Percentiles rank a stretch among this genome's conserved stretches.
phyloP scores from a whole-genome alignment of 1,140 invertebrate genomes.

The Hycleus cichorii region DNA sequence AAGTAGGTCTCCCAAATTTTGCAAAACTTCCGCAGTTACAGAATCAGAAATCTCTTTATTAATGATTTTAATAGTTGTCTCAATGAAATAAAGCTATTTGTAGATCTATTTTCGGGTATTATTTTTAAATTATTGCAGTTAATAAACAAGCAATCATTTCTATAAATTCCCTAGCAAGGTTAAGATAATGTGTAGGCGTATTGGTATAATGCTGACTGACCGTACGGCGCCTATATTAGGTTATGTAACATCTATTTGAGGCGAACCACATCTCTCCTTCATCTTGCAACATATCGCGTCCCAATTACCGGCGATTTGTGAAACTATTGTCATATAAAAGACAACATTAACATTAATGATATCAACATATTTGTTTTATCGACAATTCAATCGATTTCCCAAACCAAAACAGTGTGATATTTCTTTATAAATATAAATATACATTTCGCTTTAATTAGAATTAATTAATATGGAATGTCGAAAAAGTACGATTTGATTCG shows the following conservation, averaged over 20 bases:
- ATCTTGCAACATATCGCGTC: not conserved
- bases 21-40: too few species aligned
- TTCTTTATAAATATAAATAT: too few species aligned
- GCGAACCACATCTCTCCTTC: not conserved
- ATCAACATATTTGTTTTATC: not conserved
- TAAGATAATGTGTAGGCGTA: slow-evolving; percentile 2
- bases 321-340: not conserved
- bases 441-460: too few species aligned
- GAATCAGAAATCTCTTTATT: too few species aligned
- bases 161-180: slow-evolving; percentile 7
- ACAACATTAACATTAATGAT: not conserved
- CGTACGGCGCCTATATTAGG: slow-evolving; percentile 17
- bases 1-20: too few species aligned
- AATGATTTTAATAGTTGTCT: too few species aligned
- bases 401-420: too few species aligned
- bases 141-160: slow-evolving; percentile 8
- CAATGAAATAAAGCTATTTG: not conserved
- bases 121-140: slow-evolving; percentile 1
- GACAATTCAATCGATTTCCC: not conserved
- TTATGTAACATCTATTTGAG: slow-evolving; percentile 10
- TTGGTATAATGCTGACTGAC: not conserved
- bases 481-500: too few species aligned
- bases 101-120: slow-evolving; percentile 4
- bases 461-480: too few species aligned
- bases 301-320: too few species aligned